These are phyloP conservation scores for Aix galericulata DNA, from an alignment of 2,113 vertebrate species.

Conservation along the genomic window DNA sequence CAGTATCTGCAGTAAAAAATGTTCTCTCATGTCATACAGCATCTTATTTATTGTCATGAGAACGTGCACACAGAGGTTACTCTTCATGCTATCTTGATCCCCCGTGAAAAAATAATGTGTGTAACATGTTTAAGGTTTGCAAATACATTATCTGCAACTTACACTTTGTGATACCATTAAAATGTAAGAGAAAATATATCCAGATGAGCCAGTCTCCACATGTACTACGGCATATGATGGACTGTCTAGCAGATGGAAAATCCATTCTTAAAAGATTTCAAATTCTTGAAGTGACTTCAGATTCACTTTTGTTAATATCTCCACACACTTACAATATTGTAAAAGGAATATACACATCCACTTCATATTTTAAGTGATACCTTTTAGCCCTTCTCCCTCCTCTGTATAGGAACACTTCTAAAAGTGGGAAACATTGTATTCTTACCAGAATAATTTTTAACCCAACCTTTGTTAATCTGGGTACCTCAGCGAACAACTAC, in stretches of 20 bases:
- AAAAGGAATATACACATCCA: background rate
- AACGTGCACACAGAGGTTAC: background rate
- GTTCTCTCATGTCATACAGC: background rate
- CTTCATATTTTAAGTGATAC: background rate
- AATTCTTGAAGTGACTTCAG: background rate
- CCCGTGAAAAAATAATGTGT: background rate
- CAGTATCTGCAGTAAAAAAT: slow-evolving; percentile 1
- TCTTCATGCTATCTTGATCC: background rate
- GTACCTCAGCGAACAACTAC: background rate
- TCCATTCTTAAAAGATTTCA: background rate
- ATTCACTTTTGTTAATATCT: background rate
- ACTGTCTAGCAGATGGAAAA: background rate
- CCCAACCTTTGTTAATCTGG: background rate
- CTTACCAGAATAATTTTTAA: background rate
- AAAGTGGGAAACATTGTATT: background rate
- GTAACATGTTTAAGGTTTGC: background rate
- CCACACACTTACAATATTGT: background rate
- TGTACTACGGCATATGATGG: background rate
- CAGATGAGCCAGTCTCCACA: background rate
- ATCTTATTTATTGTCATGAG: background rate
- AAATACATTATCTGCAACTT: background rate
- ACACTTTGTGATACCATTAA: background rate
- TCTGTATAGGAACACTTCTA: background rate
- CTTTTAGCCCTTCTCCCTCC: background rate
- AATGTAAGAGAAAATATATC: background rate